These are phyloP conservation scores for Rhea pennata DNA, from an alignment of 2,113 vertebrate genomes.

Conservation along the genomic window DNA sequence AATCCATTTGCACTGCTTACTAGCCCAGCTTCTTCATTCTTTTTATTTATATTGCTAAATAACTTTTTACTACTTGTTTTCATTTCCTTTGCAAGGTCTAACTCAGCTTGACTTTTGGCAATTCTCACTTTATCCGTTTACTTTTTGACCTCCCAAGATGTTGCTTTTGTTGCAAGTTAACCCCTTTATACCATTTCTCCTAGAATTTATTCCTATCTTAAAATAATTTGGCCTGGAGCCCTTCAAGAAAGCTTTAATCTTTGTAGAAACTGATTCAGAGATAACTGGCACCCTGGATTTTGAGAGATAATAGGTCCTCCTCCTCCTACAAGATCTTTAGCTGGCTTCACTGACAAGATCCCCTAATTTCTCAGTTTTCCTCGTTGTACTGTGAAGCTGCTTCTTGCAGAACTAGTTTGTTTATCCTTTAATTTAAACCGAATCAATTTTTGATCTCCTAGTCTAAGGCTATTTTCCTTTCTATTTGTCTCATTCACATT, in stretches of 20 bases:
- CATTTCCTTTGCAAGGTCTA: conserved; percentile 14
- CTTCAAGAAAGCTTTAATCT: background rate
- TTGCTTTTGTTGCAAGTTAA: background rate
- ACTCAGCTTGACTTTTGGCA: background rate
- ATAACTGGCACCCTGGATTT: background rate
- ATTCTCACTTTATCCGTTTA: background rate
- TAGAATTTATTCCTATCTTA: background rate
- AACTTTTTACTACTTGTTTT: conserved; percentile 12
- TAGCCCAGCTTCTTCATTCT: background rate
- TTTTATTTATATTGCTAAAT: conserved; percentile 24
- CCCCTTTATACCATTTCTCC: background rate
- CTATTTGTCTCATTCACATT: background rate
- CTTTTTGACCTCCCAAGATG: background rate
- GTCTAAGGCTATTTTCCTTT: background rate
- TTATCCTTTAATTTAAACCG: background rate
- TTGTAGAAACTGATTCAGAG: background rate
- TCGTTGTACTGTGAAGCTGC: background rate
- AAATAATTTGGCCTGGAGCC: background rate
- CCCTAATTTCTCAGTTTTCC: background rate
- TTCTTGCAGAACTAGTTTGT: background rate
- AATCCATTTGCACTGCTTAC: background rate
- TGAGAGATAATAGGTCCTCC: background rate
- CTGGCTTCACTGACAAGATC: background rate
- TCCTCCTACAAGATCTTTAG: background rate
- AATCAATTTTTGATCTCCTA: background rate